Evolutionary conservation across 2,888 invertebrate genomes (phyloP).

Genomic region (Epistrophella euchroma): DNA sequence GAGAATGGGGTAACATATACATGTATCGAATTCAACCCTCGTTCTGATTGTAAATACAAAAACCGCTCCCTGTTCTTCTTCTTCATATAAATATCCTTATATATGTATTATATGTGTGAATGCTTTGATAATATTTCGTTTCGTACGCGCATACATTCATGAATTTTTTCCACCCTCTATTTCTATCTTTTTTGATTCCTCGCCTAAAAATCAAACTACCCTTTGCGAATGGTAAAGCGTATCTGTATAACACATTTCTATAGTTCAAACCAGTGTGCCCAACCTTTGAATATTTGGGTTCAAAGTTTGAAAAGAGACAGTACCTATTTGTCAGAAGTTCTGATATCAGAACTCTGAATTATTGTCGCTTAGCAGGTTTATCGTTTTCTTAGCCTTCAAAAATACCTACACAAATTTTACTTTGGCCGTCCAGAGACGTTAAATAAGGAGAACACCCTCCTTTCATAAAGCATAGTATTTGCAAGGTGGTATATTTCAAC

Average conservation of each 20-base stretch:
- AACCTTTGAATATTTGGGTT: neutral
- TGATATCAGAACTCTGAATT: neutral
- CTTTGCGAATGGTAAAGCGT: neutral
- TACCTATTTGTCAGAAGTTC: neutral
- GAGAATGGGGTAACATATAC: neutral
- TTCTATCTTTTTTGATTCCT: neutral
- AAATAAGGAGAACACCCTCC: slow-evolving; percentile 39
- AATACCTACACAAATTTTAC: neutral
- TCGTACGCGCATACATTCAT: neutral
- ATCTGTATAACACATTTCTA: neutral
- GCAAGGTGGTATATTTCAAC: neutral
- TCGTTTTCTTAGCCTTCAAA: slow-evolving; percentile 30
- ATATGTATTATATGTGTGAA: neutral
- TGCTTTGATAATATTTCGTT: neutral
- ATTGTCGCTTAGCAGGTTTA: neutral
- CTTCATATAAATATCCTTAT: neutral
- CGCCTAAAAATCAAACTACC: neutral
- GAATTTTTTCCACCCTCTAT: slow-evolving; percentile 1
- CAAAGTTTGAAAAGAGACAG: neutral
- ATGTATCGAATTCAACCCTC: neutral
- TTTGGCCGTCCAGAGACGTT: slow-evolving; percentile 8
- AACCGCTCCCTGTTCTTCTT: slow-evolving; percentile 9
- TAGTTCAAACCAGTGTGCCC: neutral
- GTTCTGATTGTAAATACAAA: neutral
- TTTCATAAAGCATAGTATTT: slow-evolving; percentile 30